A percentile compares a stretch with the other conserved stretches of the same genome.
These are phyloP conservation scores for Synaphobranchus kaupii DNA, from an alignment of 2,797 vertebrate species.

Conservation along the genomic window DNA sequence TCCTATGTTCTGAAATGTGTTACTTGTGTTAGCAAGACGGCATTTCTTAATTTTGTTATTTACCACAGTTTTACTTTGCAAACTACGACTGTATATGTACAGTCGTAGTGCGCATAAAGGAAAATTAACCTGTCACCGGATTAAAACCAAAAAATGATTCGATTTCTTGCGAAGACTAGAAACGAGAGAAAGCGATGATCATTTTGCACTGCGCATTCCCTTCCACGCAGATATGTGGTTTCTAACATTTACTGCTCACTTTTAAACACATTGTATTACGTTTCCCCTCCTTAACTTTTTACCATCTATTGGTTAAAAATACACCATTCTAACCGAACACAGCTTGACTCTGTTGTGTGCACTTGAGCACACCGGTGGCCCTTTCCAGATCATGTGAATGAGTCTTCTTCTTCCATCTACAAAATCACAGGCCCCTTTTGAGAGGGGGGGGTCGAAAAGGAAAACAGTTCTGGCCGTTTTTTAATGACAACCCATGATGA, in stretches of 20 bases:
- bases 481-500: conserved; percentile 19
- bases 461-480: background rate
- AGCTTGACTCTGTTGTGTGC: background rate
- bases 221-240: background rate
- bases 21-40: background rate
- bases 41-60: background rate
- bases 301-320: background rate
- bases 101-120: background rate
- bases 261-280: background rate
- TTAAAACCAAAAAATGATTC: background rate
- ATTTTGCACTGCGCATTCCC: too few species aligned
- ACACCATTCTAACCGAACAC: background rate
- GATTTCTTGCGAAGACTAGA: background rate
- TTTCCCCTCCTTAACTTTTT: background rate
- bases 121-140: background rate
- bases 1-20: background rate
- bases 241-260: background rate
- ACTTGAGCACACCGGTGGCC: background rate
- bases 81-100: background rate
- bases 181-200: background rate
- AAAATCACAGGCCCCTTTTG: conserved; percentile 12
- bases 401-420: background rate
- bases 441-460: background rate
- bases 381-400: conserved; percentile 12
- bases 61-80: background rate